Evolutionary conservation across 2,113 vertebrate species (phyloP), one percentile per base, ranked within the genome.

Genomic region (Opisthocomus hoazin): DNA sequence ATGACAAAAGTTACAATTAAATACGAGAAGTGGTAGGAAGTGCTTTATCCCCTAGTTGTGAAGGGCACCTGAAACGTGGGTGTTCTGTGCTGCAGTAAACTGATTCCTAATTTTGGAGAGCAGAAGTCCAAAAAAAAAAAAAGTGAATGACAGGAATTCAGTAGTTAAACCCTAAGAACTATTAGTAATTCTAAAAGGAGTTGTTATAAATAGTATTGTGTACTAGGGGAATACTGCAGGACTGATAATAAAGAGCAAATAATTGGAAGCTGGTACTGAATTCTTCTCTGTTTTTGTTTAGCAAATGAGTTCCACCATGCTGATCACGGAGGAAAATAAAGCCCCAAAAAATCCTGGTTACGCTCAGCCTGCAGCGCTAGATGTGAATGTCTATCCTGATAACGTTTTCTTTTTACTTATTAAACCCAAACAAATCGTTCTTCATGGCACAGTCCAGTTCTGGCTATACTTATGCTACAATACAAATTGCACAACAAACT

Each of bases 351-450:
- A 41, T 63, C 84, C 66, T 12, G 94, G 84, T 68, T 73, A 58
- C 89, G 91, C 78, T 32, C 79, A 94, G 65, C 75, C 74, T 93
- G 70, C 84, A 87, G 51, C 71, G 43, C 95, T 97, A 61, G 70
- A 95, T 94, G 97, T 97, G 71, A 96, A 96, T 96, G 21, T 91
- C 32, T 84, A 0, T 48, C 37, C 54, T 78, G 6, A 10, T 65
- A 16, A 3, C 21, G 39, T 53, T 45, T 19, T 46, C n/a, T 50
- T 54, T 54, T 58, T 1, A 46, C 19, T 73, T 0, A 65, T 48
- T 66, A 36, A 64, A 90, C 24, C 27, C 36, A 61, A 84, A 53
- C 11, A 81, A 84, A 46, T 30, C 0, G 2, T 68, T 89, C 24
- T 27, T 73, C 30, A 3, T 58, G 37, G 58, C 50, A 54, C 53